Conservation (phyloP, 1,140 invertebrate genomes). For the Heliconius himera region DNA sequence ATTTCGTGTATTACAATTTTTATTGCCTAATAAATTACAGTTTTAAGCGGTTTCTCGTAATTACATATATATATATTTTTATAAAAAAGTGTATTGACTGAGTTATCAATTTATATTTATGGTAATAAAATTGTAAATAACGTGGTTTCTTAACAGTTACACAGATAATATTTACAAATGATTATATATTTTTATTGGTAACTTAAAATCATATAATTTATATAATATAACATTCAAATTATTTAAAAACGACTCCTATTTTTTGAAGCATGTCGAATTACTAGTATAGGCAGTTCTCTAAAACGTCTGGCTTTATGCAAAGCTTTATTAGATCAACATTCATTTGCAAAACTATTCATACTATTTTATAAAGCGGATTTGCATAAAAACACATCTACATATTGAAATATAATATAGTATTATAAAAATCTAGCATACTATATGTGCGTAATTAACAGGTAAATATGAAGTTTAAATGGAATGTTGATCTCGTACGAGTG, state of each 20-base stretch:
- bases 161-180: neutral
- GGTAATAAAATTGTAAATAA: constrained; percentile 3
- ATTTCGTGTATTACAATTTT: constrained; percentile 5
- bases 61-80: neutral
- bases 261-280: constrained; percentile 9
- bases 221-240: neutral
- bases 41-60: neutral
- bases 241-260: neutral
- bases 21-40: constrained; percentile 1
- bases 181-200: neutral
- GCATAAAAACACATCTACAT: constrained; percentile 17
- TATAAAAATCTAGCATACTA: constrained; percentile 9
- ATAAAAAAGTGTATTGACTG: neutral
- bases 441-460: constrained; percentile 18
- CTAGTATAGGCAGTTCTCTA: constrained; percentile 18
- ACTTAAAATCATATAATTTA: neutral
- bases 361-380: constrained; percentile 20
- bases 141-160: neutral
- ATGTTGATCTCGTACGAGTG: constrained; percentile 31
- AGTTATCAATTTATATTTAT: neutral
- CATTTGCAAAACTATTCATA: constrained; percentile 19
- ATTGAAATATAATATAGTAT: constrained; percentile 12
- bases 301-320: constrained; percentile 16
- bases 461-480: constrained; percentile 8
- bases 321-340: constrained; percentile 34